Percentiles rank a stretch among this genome's conserved stretches.
Conservation (phyloP, 1,140 invertebrate species). For the Euura lappo region DNA sequence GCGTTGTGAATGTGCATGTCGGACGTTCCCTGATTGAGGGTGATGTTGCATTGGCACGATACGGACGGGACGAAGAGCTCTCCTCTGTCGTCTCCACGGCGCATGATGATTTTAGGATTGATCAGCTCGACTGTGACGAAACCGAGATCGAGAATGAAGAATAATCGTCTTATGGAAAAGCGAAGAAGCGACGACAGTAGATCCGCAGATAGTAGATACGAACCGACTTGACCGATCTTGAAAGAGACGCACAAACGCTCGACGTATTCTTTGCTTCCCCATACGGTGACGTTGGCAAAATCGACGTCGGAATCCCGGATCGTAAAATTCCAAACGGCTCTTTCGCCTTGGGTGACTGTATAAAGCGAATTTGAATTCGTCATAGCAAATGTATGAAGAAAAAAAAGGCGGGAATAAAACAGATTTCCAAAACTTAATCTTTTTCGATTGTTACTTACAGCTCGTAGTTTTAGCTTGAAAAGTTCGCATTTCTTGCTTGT, state of each 20-base stretch:
- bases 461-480: conserved; percentile 40
- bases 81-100: conserved; percentile 61
- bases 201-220: conserved; percentile 21
- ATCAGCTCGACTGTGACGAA: conserved; percentile 66
- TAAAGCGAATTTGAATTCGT: conserved; percentile 12
- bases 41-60: conserved; percentile 65
- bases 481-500: conserved; percentile 47
- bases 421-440: too few relatives aligned
- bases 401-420: background rate
- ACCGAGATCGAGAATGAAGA: conserved; percentile 19
- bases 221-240: conserved; percentile 70
- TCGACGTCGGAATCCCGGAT: conserved; percentile 70
- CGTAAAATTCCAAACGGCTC: conserved; percentile 73
- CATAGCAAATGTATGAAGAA: background rate
- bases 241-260: conserved; percentile 64
- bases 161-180: conserved; percentile 19
- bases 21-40: conserved; percentile 65
- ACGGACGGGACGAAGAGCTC: conserved; percentile 68
- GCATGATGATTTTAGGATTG: conserved; percentile 63
- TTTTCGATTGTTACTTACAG: conserved; percentile 37
- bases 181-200: too few relatives aligned
- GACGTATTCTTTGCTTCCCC: conserved; percentile 68
- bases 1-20: conserved; percentile 64
- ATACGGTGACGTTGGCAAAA: conserved; percentile 72
- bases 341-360: conserved; percentile 48